Evolutionary conservation across 2,888 invertebrate genomes (phyloP), one percentile per base, ranked within the genome.

Genomic region (Mactromeris polynyma): DNA sequence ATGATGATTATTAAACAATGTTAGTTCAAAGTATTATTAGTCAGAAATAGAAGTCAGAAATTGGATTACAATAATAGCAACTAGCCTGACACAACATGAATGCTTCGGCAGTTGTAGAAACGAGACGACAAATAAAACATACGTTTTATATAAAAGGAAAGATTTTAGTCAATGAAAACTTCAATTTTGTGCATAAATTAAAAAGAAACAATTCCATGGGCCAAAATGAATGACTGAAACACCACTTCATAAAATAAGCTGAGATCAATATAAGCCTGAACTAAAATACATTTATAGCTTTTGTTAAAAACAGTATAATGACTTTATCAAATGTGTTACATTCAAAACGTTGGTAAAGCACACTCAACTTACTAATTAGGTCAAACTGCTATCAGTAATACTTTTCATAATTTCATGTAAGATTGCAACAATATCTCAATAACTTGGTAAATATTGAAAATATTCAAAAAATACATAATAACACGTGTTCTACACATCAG

Each of bases 261-360:
- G 58, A 64, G 58, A 64, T 64, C 58, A 64, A 64, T 26, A 64
- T n/a, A 64, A 64, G 58, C 58, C 26, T 64, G 58, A 64, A 64
- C 58, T 64, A 64, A 64, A 64, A 64, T 64, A 64, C 58, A 58
- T 58, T 2, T 7, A 58, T n/a, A 58, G 58, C 58, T 58, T n/a
- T 58, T 2, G n/a, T 26, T 64, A 7, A 64, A 64, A 21, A 64
- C 46, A 26, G n/a, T 2, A 6, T 9, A 64, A 64, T 64, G 26
- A 58, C 58, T 26, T n/a, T 26, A 3, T n/a, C 26, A 26, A 26
- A 64, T 26, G 26, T 64, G n/a, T 26, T 26, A 64, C n/a, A 64
- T 64, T 26, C 26, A 64, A 26, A n/a, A n/a, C 46, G n/a, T 46
- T 46, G 46, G 46, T 46, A 46, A 46, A 46, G 11, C 58, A 58